phyloP scores from a whole-genome alignment of 2,888 invertebrate species.

The Stenodera caucasica region DNA sequence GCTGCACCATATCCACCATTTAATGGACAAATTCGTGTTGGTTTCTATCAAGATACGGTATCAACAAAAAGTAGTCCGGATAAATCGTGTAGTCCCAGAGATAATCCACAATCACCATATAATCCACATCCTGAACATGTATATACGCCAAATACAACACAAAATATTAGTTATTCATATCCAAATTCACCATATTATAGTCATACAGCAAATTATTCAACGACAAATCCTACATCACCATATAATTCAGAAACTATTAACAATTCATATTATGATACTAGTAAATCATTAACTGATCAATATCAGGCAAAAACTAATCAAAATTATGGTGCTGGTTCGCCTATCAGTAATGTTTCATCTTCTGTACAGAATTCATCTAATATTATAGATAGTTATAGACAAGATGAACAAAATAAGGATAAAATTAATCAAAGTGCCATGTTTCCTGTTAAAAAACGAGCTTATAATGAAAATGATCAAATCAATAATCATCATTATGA shows the following conservation, averaged over 20 bases:
- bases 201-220: constrained; percentile 49
- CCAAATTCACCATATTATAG: constrained; percentile 50
- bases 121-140: constrained; percentile 62
- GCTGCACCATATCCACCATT: constrained; percentile 70
- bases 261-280: constrained; percentile 62
- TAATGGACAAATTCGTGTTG: constrained; percentile 83
- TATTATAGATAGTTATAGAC: constrained; percentile 29
- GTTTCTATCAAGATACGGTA: constrained; percentile 87
- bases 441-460: constrained; percentile 68
- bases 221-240: constrained; percentile 58
- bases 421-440: constrained; percentile 52
- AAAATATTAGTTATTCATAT: constrained; percentile 48
- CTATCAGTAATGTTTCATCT: constrained; percentile 45
- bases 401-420: constrained; percentile 33
- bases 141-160: constrained; percentile 61
- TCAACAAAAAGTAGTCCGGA: constrained; percentile 82
- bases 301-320: constrained; percentile 54
- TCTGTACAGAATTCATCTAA: constrained; percentile 42
- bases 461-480: constrained; percentile 59
- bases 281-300: constrained; percentile 56
- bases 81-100: constrained; percentile 79
- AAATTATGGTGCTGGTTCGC: constrained; percentile 51
- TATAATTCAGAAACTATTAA: constrained; percentile 45
- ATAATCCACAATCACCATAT: constrained; percentile 65
- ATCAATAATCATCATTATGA: constrained; percentile 31